These are phyloP conservation scores for Lacerta bilineata DNA, from an alignment of 2,797 vertebrate species.

Conservation along the genomic window DNA sequence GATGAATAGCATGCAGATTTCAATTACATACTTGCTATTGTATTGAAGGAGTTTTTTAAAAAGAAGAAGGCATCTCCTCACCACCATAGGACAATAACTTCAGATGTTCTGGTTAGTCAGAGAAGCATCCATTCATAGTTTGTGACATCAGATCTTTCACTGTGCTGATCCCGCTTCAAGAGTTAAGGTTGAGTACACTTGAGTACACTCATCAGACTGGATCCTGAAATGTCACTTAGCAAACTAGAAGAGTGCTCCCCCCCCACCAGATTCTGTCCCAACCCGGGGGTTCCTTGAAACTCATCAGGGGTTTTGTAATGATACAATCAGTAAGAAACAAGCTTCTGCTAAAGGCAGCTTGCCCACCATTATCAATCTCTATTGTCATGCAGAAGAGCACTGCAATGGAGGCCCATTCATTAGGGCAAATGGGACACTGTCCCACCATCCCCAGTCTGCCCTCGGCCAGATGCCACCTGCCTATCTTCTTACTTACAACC, in stretches of 20 bases:
- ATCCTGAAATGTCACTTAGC: not conserved
- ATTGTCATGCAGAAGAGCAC: too few relatives aligned
- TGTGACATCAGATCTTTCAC: not conserved
- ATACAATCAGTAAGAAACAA: not conserved
- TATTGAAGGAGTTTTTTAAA: conserved; percentile 28
- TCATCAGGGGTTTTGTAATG: not conserved
- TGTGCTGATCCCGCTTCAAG: not conserved
- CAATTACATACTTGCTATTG: conserved; percentile 18
- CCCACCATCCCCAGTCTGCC: too few relatives aligned
- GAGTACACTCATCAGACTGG: not conserved
- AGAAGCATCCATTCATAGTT: conserved; percentile 7
- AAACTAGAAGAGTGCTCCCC: too few relatives aligned
- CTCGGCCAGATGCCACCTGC: too few relatives aligned
- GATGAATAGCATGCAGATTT: not conserved
- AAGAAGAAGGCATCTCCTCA: not conserved
- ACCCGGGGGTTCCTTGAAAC: not conserved
- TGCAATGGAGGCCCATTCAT: too few relatives aligned
- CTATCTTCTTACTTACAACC: too few relatives aligned
- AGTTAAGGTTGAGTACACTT: not conserved
- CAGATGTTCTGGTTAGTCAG: not conserved
- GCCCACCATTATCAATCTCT: not conserved
- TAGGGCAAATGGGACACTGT: too few relatives aligned
- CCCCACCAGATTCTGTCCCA: not conserved
- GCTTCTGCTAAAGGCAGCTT: not conserved
- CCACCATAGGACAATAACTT: not conserved